phyloP scores from a whole-genome alignment of 1,140 invertebrate species.

The Lasioglossum albipes region DNA sequence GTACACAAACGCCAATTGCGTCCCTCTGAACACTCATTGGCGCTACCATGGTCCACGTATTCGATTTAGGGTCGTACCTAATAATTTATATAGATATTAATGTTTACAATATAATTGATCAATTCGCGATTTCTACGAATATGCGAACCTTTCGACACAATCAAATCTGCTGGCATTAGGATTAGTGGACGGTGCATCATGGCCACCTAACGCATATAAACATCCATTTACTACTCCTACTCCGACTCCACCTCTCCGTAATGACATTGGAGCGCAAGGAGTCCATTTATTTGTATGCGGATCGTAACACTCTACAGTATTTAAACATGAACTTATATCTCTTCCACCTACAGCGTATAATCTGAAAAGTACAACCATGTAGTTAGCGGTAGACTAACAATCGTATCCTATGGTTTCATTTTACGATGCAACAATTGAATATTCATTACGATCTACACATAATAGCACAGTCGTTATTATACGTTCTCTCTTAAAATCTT shows the following conservation, averaged over 20 bases:
- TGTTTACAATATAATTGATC: not conserved
- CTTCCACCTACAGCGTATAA: conserved; percentile 96
- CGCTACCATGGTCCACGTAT: conserved; percentile 94
- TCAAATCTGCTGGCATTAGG: conserved; percentile 90
- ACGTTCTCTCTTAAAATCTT: too few relatives aligned
- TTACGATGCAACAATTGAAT: too few relatives aligned
- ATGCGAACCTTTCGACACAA: conserved; percentile 91
- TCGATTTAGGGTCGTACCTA: conserved; percentile 88
- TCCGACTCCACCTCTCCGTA: conserved; percentile 93
- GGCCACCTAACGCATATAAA: conserved; percentile 92
- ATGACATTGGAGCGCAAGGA: conserved; percentile 92
- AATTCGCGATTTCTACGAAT: not conserved
- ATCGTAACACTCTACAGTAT: conserved; percentile 96
- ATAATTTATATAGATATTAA: conserved; percentile 1
- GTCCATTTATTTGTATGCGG: conserved; percentile 95
- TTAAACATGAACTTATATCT: conserved; percentile 94
- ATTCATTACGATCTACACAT: too few relatives aligned
- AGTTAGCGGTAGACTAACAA: not conserved
- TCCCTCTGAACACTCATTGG: conserved; percentile 92
- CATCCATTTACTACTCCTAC: conserved; percentile 91
- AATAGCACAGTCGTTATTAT: too few relatives aligned
- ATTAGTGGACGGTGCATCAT: conserved; percentile 93
- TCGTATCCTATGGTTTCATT: too few relatives aligned
- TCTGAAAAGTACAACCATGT: conserved; percentile 73
- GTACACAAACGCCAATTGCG: conserved; percentile 93